Conservation (phyloP, 2,113 vertebrate genomes). For the Oreocharis arfaki region DNA sequence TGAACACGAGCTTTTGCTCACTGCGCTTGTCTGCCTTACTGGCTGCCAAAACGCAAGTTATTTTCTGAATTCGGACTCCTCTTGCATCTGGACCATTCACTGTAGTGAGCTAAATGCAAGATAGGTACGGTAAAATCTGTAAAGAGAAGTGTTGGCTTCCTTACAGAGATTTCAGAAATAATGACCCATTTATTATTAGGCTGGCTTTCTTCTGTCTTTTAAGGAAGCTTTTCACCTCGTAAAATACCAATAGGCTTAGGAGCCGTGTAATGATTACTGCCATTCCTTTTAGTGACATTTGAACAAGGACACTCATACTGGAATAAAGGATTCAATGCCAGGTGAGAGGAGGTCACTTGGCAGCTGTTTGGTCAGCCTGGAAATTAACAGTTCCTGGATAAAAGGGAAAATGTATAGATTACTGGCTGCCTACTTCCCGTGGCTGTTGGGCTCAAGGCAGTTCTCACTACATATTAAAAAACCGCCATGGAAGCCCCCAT, state of each 20-base stretch:
- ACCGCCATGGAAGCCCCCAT: accelerated
- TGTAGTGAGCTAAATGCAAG: neutral
- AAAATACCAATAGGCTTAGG: neutral
- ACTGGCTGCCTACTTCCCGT: neutral
- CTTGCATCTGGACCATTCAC: neutral
- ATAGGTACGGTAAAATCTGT: neutral
- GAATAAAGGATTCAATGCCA: neutral
- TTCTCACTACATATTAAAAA: neutral
- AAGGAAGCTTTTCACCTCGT: neutral
- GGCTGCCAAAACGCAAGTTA: neutral
- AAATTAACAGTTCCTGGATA: neutral
- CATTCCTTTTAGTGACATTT: neutral
- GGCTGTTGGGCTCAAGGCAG: neutral
- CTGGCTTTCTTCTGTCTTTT: neutral
- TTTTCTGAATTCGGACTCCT: neutral
- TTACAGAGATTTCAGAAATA: neutral
- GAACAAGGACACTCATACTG: neutral
- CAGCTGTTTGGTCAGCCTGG: neutral
- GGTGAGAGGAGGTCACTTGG: neutral
- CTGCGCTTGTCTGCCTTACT: neutral
- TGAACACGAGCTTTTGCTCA: neutral
- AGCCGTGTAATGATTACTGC: neutral
- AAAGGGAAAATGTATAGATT: neutral
- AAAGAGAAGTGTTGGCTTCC: neutral
- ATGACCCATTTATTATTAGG: neutral